Evolutionary conservation across 2,113 vertebrate genomes (phyloP), one percentile per base, ranked within the genome.

Genomic region (Laticauda laticaudata): DNA sequence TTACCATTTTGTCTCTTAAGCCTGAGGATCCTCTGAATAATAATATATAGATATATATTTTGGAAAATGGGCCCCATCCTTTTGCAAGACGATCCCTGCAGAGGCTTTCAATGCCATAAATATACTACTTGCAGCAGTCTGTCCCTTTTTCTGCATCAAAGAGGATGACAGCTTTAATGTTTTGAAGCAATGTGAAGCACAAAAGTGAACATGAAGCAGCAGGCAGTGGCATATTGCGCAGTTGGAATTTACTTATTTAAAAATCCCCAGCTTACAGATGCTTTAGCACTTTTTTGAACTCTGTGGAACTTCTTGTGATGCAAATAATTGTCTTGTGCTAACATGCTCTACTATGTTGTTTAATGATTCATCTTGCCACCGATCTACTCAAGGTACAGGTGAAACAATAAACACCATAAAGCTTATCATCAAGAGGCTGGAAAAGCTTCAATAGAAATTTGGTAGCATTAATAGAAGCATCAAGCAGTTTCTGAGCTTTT

Each of bases 381-480:
- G 93, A 94, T 94, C 95, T 81, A 96, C 90, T 96, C 2, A 9
- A 53, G 51, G 91, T 93, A 91, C 89, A 95, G 95, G 95, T 95
- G 91, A 92, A 95, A 91, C 92, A 96, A 91, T 94, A 95, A 97
- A 94, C 45, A 11, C 51, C 2, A 48, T 14, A 93, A 90, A 93
- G 92, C 87, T 94, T 96, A 86, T 90, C 95, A 11, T 86, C 3
- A 2, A 90, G 57, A 39, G 43, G 59, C 45, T 90, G 95, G 96
- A 97, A 94, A 95, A 90, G 94, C 94, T 97, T 97, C 97, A 97
- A 54, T 94, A 93, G 96, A 97, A 96, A 97, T 92, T 93, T 87
- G 93, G 64, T 48, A 95, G 93, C 92, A 53, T 12, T 93, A 91
- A 92, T 87, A 92, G 90, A 54, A 54, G 56, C 88, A 43, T n/a